These are phyloP conservation scores for Mythimna loreyi DNA, from an alignment of 2,888 invertebrate species.

Conservation along the genomic window DNA sequence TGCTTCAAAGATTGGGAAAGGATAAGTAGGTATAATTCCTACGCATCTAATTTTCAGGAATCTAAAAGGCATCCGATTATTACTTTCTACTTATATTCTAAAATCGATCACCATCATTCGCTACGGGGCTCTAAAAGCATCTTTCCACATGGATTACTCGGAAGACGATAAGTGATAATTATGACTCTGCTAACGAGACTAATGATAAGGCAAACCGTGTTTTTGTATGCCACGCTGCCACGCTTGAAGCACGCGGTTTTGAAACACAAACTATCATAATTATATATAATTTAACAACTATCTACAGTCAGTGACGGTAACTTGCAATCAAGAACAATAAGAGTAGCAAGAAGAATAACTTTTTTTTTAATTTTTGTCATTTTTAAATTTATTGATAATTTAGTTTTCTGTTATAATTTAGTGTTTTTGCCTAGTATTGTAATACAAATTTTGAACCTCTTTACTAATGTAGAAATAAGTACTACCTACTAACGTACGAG, in stretches of 20 bases:
- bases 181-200: constrained; percentile 72
- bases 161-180: constrained; percentile 76
- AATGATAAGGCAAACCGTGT: constrained; percentile 71
- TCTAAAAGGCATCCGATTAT: too few species aligned
- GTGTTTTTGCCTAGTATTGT: too few species aligned
- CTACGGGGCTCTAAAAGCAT: constrained; percentile 47
- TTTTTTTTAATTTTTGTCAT: too few species aligned
- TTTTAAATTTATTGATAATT: too few species aligned
- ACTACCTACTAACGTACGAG: too few species aligned
- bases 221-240: constrained; percentile 53
- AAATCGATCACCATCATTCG: constrained; percentile 1
- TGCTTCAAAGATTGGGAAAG: too few species aligned
- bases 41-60: too few species aligned
- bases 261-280: constrained; percentile 52
- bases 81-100: not conserved
- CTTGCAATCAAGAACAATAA: not conserved
- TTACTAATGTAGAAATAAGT: too few species aligned
- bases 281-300: constrained; percentile 52
- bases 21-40: too few species aligned
- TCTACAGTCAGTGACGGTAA: constrained; percentile 32
- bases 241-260: constrained; percentile 35
- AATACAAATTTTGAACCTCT: too few species aligned
- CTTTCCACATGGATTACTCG: constrained; percentile 58
- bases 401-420: too few species aligned
- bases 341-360: too few species aligned